Conservation (phyloP, 2,888 invertebrate genomes). For the Pasiphila rectangulata region DNA sequence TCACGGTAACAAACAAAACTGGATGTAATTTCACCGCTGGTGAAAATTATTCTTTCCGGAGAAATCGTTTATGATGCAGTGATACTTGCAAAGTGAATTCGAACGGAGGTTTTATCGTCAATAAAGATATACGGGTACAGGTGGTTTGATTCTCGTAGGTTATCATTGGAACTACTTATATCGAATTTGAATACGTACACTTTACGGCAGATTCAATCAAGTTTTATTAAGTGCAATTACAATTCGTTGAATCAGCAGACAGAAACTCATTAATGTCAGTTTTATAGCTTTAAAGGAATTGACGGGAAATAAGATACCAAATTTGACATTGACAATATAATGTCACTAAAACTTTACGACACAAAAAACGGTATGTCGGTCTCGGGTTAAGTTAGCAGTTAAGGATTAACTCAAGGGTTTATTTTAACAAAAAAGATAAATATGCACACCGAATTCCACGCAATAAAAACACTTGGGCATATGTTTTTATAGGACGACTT, state of each 20-base stretch:
- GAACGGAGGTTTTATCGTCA: conserved; percentile 6
- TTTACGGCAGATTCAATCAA: too few species aligned
- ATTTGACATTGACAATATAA: conserved; percentile 13
- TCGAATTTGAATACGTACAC: too few species aligned
- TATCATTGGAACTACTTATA: too few species aligned
- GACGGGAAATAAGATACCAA: conserved; percentile 1
- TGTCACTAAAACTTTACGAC: conserved; percentile 7
- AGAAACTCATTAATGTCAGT: not conserved
- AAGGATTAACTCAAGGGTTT: conserved; percentile 4
- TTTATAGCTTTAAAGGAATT: not conserved
- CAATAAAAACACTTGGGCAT: conserved; percentile 6
- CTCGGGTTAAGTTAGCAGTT: conserved; percentile 13
- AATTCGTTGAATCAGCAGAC: not conserved
- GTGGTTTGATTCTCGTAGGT: too few species aligned
- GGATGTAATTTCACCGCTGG: conserved; percentile 43
- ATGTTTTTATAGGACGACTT: conserved; percentile 25
- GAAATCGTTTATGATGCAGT: conserved; percentile 30
- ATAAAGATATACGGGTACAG: too few species aligned
- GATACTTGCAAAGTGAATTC: conserved; percentile 17
- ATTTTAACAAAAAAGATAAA: conserved; percentile 12
- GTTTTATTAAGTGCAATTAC: too few species aligned
- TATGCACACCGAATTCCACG: conserved; percentile 15
- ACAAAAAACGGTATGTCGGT: conserved; percentile 4
- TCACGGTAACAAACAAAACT: conserved; percentile 57
- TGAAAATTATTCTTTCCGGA: conserved; percentile 35